Evolutionary conservation across 2,797 vertebrate genomes (phyloP).

Genomic region (Streptopelia turtur): DNA sequence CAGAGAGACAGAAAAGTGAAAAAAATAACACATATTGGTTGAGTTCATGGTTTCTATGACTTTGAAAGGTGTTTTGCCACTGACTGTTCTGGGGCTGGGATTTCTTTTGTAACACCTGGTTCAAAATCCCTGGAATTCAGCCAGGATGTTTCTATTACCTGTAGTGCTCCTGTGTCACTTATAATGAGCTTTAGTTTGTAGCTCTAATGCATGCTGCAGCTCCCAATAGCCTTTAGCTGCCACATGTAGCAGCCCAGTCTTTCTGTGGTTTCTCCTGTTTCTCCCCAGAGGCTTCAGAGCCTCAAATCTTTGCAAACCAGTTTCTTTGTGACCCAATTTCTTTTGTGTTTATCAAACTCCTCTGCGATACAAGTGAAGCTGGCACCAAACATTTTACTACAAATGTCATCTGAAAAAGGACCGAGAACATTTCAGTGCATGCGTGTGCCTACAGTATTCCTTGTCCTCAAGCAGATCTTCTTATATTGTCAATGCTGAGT

Average conservation of each 20-base stretch:
- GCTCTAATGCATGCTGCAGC: neutral
- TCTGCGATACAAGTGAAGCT: neutral
- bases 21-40: neutral
- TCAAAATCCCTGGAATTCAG: constrained; percentile 2
- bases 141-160: neutral
- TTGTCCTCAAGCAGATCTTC: neutral
- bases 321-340: neutral
- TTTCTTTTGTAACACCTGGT: neutral
- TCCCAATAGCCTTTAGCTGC: neutral
- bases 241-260: neutral
- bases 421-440: neutral
- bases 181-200: neutral
- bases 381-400: neutral
- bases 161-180: neutral
- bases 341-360: neutral
- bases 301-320: neutral
- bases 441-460: neutral
- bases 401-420: neutral
- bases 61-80: neutral
- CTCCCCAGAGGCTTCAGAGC: neutral
- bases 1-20: neutral
- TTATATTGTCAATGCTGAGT: neutral
- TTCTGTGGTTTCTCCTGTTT: neutral
- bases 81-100: neutral
- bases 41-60: neutral